A percentile compares a stretch with the other conserved stretches of the same genome.
phyloP scores from a whole-genome alignment of 2,888 invertebrate species.

The Helleia helle region DNA sequence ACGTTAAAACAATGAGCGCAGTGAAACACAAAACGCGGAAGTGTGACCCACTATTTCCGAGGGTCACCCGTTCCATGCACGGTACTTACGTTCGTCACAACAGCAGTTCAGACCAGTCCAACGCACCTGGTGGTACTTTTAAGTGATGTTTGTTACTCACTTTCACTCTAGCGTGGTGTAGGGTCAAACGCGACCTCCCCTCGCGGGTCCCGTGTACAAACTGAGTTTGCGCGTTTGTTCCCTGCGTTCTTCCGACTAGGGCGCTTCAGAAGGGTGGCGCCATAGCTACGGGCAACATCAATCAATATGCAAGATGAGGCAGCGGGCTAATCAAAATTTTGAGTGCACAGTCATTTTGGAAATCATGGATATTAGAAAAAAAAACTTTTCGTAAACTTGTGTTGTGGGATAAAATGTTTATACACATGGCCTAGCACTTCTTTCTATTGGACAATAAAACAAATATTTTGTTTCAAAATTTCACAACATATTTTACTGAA shows the following conservation, averaged over 20 bases:
- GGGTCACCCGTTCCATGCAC: not conserved
- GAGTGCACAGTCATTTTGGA: conserved; percentile 6
- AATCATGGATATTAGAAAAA: too few species aligned
- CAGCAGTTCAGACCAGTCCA: conserved; percentile 52
- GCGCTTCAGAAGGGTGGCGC: conserved; percentile 64
- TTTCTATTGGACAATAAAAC: too few species aligned
- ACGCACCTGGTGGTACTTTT: conserved; percentile 32
- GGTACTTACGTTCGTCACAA: conserved; percentile 28
- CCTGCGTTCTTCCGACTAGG: conserved; percentile 67
- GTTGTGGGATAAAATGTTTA: too few species aligned
- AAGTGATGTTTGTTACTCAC: conserved; percentile 24
- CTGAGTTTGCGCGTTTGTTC: conserved; percentile 69
- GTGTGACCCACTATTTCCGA: conserved; percentile 53
- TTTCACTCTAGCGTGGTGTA: conserved; percentile 25
- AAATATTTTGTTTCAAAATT: too few species aligned
- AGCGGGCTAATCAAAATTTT: conserved; percentile 37
- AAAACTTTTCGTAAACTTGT: too few species aligned
- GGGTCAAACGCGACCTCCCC: conserved; percentile 41
- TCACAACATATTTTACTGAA: too few species aligned
- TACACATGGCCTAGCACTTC: too few species aligned
- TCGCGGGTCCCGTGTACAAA: conserved; percentile 45
- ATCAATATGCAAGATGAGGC: conserved; percentile 69
- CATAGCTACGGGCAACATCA: conserved; percentile 58
- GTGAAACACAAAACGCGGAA: conserved; percentile 41
- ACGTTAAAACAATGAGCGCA: conserved; percentile 17